Evolutionary conservation across 2,888 invertebrate species (phyloP).

Genomic region (Yponomeuta cagnagella): DNA sequence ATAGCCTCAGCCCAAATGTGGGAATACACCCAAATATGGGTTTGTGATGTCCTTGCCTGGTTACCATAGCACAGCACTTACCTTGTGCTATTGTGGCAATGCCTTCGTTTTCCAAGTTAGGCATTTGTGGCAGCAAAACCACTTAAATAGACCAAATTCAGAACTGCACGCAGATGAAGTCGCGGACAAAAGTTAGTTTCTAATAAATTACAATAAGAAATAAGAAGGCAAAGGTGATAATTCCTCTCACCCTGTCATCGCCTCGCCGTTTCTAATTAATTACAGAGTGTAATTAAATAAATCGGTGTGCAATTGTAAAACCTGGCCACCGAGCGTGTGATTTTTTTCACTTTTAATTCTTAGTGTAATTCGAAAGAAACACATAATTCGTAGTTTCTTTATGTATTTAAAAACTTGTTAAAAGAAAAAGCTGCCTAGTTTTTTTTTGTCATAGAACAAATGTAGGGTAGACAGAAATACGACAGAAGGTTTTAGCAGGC

Average conservation of each 20-base stretch:
- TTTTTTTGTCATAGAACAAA: background rate
- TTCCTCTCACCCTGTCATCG: background rate
- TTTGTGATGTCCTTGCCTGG: too few species aligned
- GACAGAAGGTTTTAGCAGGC: too few species aligned
- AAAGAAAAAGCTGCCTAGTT: background rate
- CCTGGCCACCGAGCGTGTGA: background rate
- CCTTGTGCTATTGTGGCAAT: too few species aligned
- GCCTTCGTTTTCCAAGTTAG: too few species aligned
- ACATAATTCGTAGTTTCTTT: background rate
- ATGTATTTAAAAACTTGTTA: background rate
- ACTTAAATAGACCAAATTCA: too few species aligned
- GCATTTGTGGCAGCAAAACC: too few species aligned
- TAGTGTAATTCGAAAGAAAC: background rate
- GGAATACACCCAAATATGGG: too few species aligned
- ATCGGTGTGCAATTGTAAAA: background rate
- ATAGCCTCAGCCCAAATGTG: too few species aligned
- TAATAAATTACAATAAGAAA: background rate
- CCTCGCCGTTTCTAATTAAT: background rate
- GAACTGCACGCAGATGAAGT: too few species aligned
- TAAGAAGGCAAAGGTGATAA: background rate
- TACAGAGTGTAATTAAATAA: background rate
- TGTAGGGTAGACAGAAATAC: too few species aligned
- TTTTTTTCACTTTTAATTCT: background rate
- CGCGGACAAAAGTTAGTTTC: too few species aligned
- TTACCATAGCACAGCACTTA: too few species aligned